These are phyloP conservation scores for human (Homo sapiens) DNA, from an alignment of 2,113 vertebrate genomes.

Conservation along the genomic window DNA sequence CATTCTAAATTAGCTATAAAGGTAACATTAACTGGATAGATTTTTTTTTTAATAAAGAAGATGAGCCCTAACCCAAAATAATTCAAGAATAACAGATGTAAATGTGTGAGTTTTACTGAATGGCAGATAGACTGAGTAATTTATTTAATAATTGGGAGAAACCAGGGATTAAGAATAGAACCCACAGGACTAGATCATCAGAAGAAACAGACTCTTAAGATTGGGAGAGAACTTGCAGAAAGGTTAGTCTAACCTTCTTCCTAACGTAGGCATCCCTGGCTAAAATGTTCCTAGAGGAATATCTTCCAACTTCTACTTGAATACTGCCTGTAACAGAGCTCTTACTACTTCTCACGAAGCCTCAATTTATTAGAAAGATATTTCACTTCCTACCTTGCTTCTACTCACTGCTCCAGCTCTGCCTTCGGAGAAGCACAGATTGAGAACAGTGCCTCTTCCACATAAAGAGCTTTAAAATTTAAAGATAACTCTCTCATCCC, in stretches of 20 bases:
- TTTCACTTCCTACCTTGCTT: constrained; percentile 20
- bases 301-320: neutral
- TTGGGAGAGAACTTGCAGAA: neutral
- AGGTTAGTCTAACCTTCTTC: neutral
- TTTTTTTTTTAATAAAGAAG: constrained; percentile 66
- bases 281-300: neutral
- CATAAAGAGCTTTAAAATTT: constrained; percentile 43
- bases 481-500: neutral
- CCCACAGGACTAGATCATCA: constrained; percentile 36
- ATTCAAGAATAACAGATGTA: constrained; percentile 72
- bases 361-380: constrained; percentile 5
- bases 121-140: constrained; percentile 68
- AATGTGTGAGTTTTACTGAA: constrained; percentile 71
- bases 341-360: constrained; percentile 15
- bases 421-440: neutral
- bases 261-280: neutral
- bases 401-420: constrained; percentile 25
- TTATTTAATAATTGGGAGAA: constrained; percentile 72
- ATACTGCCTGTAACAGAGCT: constrained; percentile 10
- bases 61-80: constrained; percentile 68
- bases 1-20: constrained; percentile 75
- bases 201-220: constrained; percentile 35
- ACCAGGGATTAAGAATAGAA: constrained; percentile 73
- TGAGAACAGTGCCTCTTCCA: neutral
- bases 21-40: constrained; percentile 59